Evolutionary conservation across 2,113 vertebrate species (phyloP).

Genomic region (Egretta garzetta): DNA sequence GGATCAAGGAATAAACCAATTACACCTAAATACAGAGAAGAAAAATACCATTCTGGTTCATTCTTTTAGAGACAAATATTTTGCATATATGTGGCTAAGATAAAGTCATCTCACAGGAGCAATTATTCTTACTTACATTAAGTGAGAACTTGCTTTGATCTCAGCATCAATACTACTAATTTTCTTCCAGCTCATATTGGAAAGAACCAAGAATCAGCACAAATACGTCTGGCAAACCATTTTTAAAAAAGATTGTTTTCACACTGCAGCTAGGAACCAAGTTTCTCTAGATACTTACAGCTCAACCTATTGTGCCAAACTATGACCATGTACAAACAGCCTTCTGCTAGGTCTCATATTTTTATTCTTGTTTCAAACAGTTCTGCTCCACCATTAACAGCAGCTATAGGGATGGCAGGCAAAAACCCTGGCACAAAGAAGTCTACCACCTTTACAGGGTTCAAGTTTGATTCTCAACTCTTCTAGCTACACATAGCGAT

Average conservation of each 20-base stretch:
- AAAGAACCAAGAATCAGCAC: background rate
- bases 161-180: background rate
- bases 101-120: background rate
- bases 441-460: background rate
- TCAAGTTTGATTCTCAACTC: background rate
- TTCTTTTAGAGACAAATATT: background rate
- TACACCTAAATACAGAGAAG: background rate
- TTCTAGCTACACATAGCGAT: background rate
- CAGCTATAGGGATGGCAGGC: background rate
- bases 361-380: background rate
- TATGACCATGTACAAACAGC: background rate
- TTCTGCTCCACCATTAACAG: background rate
- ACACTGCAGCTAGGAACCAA: background rate
- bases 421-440: background rate
- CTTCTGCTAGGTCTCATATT: background rate
- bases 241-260: background rate
- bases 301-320: background rate
- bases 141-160: background rate
- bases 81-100: background rate
- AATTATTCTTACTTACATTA: background rate
- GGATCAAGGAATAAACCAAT: background rate
- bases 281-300: background rate
- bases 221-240: background rate
- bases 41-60: background rate
- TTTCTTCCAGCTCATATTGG: background rate